These are phyloP conservation scores for Brotogeris chrysoptera DNA, from an alignment of 2,797 vertebrate genomes.

Conservation along the genomic window DNA sequence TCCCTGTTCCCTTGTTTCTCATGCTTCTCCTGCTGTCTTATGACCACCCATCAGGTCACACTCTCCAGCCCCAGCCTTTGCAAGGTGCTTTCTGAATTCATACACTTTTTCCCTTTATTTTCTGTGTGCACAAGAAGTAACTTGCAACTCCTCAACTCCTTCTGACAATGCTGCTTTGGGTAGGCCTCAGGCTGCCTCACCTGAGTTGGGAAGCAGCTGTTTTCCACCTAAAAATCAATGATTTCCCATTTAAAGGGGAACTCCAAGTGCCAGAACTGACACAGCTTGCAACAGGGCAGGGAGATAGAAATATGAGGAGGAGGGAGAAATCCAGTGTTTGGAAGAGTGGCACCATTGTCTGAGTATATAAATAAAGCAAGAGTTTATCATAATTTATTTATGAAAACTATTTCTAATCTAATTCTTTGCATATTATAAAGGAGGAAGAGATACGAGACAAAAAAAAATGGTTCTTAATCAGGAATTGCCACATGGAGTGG, in stretches of 20 bases:
- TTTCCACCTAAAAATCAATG: neutral
- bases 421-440: slow-evolving; percentile 65
- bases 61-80: neutral
- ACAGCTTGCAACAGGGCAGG: neutral
- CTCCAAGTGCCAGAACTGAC: neutral
- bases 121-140: neutral
- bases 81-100: neutral
- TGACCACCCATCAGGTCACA: neutral
- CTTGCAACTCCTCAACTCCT: neutral
- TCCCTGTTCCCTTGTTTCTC: neutral
- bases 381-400: slow-evolving; percentile 75
- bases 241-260: neutral
- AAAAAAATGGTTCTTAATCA: slow-evolving; percentile 54
- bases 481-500: slow-evolving; percentile 55
- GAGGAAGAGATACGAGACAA: slow-evolving; percentile 26
- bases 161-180: neutral
- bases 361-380: slow-evolving; percentile 62
- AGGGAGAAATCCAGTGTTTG: neutral
- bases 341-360: slow-evolving; percentile 23
- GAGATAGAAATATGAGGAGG: neutral
- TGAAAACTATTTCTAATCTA: slow-evolving; percentile 74
- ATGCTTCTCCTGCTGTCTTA: neutral
- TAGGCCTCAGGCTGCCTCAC: neutral
- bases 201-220: neutral
- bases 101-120: neutral